Base-by-base conservation (phyloP, 1,140 invertebrate genomes). In the Dendrolimus punctatus region DNA sequence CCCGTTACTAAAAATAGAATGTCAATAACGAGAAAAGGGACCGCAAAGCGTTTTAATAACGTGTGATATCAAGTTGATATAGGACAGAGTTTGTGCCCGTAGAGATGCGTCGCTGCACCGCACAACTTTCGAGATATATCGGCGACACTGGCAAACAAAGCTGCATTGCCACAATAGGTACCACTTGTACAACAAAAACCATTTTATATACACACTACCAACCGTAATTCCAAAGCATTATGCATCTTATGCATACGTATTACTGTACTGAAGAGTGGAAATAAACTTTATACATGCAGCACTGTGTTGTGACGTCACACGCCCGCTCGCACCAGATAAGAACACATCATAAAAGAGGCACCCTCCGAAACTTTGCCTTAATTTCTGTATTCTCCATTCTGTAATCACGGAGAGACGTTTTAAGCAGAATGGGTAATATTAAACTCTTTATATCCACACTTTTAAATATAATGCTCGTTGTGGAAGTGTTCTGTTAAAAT, bases 71-170 rank as follows among this genome's bases (percentile, higher is more conserved):
- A 49, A 50, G 56, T 62, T 57, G 51, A 64, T 61, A 64, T 61
- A 59, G 55, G 3, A 23, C 23, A 58, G 53, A 53, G 46, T 44
- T 52, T 45, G 50, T 49, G 58, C 53, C 41, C 23, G 57, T 44
- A 48, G 58, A 58, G 62, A 68, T 71, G 68, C 68, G 62, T 68
- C 58, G 68, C 57, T 71, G 68, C 68, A 68, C 60, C 56, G 70
- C 66, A 69, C 55, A 80, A 83, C 67, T 82, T 82, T 74, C 59
- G 66, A 78, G 68, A 81, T 80, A 79, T 80, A 80, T 83, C 76
- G 69, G 72, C 62, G 75, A 71, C 75, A 73, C 63, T 68, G 56
- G 64, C 69, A 72, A 73, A 80, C 75, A 80, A 74, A 81, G 74
- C 72, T 57, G 39, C 62, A 53, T 60, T 59, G 58, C 71, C 71